These are phyloP conservation scores for Pachyramphus minor DNA, from an alignment of 2,113 vertebrate genomes.

Conservation along the genomic window DNA sequence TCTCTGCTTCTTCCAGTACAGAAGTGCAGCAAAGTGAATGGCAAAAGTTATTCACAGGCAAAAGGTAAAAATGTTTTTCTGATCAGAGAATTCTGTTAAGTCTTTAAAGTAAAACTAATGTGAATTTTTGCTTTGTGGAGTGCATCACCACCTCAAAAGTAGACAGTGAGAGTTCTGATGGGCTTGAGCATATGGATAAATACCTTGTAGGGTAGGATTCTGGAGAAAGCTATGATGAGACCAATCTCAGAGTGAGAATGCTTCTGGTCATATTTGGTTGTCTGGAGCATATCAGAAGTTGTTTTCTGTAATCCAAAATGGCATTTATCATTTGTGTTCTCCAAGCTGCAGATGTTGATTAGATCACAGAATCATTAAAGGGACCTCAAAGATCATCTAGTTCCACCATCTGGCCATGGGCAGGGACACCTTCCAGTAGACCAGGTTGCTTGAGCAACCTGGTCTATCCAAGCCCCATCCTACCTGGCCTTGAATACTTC, in stretches of 20 bases:
- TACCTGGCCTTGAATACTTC: fast-evolving
- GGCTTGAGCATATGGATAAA: background rate
- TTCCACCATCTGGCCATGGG: background rate
- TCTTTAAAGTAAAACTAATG: background rate
- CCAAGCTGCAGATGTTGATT: background rate
- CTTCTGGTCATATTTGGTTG: background rate
- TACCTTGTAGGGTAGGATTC: background rate
- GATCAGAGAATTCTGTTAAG: background rate
- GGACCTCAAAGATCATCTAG: background rate
- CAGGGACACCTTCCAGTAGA: background rate
- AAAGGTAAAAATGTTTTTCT: conserved; percentile 69
- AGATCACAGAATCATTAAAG: background rate
- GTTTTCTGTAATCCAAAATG: background rate
- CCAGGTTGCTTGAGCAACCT: background rate
- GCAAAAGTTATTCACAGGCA: conserved; percentile 47
- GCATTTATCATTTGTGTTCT: background rate
- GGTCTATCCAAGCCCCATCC: background rate
- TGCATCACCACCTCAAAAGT: background rate
- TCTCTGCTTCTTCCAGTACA: conserved; percentile 55
- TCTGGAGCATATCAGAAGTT: background rate
- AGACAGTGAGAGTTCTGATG: background rate
- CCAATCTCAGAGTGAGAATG: background rate
- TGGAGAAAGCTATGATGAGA: background rate
- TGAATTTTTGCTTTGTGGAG: background rate
- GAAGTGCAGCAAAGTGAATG: conserved; percentile 45